Evolutionary conservation across 1,140 invertebrate genomes (phyloP), one percentile per base, ranked within the genome.

Genomic region (Macrocentrus cingulum): DNA sequence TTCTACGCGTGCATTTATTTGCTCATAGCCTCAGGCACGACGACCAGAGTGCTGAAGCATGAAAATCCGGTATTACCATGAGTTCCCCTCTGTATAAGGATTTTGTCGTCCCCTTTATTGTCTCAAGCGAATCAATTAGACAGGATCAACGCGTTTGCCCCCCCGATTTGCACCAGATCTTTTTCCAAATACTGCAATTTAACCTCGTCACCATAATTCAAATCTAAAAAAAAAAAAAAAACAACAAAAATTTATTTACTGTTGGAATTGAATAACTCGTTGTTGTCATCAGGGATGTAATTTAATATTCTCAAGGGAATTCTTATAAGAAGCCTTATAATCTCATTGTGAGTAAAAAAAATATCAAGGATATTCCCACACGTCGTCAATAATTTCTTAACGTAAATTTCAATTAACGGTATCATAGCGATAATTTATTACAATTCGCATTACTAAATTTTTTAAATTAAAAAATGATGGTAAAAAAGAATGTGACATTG

Each of bases 281-380:
- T 34, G 11, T 6, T 34, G 6, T 34, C 29, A 11, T 34, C 29
- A 11, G 6, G 6, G 29, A 15, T 1, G 4, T 20, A 45, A 20
- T 16, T 45, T 19, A 16, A n/a, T n/a, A n/a, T n/a, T 9, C 13
- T 8, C 18, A 2, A 36, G 61, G 63, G 70, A 76, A 77, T 77
- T 76, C 70, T 69, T 69, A 73, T 70, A 72, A 69, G 76, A 79
- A 79, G 66, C 75, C 76, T 18, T 66, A 70, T 44, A 42, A 18
- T 32, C 19, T 18, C 18, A 34, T 34, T 6, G 23, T 25, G 44
- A 52, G 34, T 19, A 19, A 20, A n/a, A n/a, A n/a, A n/a, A n/a
- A n/a, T n/a, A n/a, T n/a, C n/a, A n/a, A n/a, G n/a, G n/a, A n/a
- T n/a, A n/a, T n/a, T n/a, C n/a, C n/a, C n/a, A n/a, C n/a, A n/a